These are phyloP conservation scores for Kobus ellipsiprymnus DNA, from an alignment of 2,113 vertebrate genomes.

Conservation along the genomic window DNA sequence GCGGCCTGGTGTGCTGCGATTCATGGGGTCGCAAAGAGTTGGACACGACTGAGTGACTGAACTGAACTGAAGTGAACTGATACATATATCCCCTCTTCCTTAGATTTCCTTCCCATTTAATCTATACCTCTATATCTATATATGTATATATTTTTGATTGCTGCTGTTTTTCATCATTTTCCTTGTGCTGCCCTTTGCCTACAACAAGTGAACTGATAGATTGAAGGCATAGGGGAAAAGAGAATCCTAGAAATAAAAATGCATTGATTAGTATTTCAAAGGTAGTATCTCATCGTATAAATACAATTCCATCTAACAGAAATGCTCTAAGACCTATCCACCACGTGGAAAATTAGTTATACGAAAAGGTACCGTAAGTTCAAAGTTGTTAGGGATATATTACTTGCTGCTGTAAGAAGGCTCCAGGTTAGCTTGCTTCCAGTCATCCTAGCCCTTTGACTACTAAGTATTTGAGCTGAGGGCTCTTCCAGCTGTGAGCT, in stretches of 20 bases:
- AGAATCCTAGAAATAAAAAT: not conserved
- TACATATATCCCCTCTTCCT: not conserved
- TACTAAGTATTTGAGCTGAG: not conserved
- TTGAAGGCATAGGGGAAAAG: not conserved
- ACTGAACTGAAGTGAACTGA: too few species aligned
- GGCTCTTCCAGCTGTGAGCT: not conserved
- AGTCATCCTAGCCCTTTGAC: not conserved
- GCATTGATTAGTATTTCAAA: not conserved
- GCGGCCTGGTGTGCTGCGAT: too few species aligned
- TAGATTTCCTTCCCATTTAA: not conserved
- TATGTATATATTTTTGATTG: not conserved
- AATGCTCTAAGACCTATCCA: not conserved
- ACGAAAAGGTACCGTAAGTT: not conserved
- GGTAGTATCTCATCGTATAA: not conserved
- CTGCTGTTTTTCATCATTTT: not conserved
- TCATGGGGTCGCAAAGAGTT: too few species aligned
- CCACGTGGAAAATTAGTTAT: not conserved
- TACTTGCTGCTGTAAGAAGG: not conserved
- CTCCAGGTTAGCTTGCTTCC: not conserved
- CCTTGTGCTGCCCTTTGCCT: too few species aligned
- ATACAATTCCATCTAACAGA: not conserved
- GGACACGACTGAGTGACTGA: too few species aligned
- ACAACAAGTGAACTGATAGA: not conserved
- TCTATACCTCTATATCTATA: not conserved
- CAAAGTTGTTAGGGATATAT: not conserved